phyloP scores from a whole-genome alignment of 2,888 invertebrate genomes.

The Lochmaea capreae region DNA sequence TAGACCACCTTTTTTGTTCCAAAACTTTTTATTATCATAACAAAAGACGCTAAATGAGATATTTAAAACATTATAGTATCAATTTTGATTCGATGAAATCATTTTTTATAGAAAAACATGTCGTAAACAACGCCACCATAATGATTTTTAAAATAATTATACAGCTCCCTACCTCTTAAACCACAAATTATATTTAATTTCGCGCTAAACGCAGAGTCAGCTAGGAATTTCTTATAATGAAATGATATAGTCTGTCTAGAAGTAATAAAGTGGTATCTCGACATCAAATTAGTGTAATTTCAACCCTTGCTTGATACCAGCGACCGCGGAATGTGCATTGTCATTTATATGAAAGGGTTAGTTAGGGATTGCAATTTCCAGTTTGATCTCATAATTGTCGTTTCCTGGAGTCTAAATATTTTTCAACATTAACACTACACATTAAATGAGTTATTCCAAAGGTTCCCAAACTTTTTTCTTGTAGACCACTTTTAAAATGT shows the following conservation, averaged over 20 bases:
- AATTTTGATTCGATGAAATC: too few relatives aligned
- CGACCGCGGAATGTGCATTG: conserved; percentile 57
- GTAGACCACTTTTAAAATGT: too few relatives aligned
- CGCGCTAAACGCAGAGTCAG: conserved; percentile 9
- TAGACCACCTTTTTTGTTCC: too few relatives aligned
- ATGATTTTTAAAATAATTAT: background rate
- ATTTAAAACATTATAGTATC: too few relatives aligned
- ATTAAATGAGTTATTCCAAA: too few relatives aligned
- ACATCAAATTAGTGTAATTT: conserved; percentile 61
- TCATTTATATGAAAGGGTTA: conserved; percentile 52
- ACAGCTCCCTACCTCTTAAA: background rate
- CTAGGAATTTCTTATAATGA: conserved; percentile 34
- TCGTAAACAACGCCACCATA: background rate
- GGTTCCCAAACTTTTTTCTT: too few relatives aligned
- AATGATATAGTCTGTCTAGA: conserved; percentile 35
- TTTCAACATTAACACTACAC: background rate
- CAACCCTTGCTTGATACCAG: conserved; percentile 59
- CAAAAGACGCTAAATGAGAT: too few relatives aligned
- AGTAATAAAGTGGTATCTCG: conserved; percentile 58
- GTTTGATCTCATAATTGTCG: background rate
- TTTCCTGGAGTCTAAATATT: background rate
- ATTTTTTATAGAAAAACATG: background rate
- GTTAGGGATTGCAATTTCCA: conserved; percentile 36
- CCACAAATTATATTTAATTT: conserved; percentile 8
- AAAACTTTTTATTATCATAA: too few relatives aligned